Conservation (phyloP, 2,888 invertebrate species). For the Strigamia transsilvanica region DNA sequence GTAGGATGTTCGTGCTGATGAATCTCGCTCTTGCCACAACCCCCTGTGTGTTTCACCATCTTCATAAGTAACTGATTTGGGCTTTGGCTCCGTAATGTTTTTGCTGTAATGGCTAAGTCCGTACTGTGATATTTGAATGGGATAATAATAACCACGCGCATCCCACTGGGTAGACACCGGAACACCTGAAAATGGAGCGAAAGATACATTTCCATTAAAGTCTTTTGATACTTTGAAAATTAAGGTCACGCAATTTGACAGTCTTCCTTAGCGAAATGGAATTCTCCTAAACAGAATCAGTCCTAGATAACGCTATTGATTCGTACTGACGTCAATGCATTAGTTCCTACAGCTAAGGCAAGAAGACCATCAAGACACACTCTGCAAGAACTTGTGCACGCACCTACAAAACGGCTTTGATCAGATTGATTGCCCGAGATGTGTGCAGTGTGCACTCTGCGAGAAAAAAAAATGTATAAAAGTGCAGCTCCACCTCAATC, state of each 20-base stretch:
- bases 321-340: constrained; percentile 28
- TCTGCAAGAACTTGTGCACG: constrained; percentile 46
- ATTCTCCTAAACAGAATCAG: constrained; percentile 35
- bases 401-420: constrained; percentile 49
- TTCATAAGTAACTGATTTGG: constrained; percentile 76
- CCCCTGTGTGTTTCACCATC: constrained; percentile 73
- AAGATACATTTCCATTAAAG: background rate
- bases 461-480: background rate
- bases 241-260: background rate
- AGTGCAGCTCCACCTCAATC: constrained; percentile 12
- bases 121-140: constrained; percentile 98
- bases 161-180: constrained; percentile 98
- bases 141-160: constrained; percentile 93
- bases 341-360: constrained; percentile 13
- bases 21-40: constrained; percentile 54
- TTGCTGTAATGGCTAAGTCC: constrained; percentile 97
- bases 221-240: background rate
- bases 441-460: constrained; percentile 20
- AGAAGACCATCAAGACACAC: constrained; percentile 36
- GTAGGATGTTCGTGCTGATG: constrained; percentile 12
- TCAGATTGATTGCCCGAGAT: constrained; percentile 43
- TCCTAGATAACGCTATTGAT: constrained; percentile 36
- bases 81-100: constrained; percentile 84
- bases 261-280: background rate
- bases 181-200: constrained; percentile 68